These are phyloP conservation scores for Scaptomyza graminum DNA, from an alignment of 1,140 invertebrate genomes.

Conservation along the genomic window DNA sequence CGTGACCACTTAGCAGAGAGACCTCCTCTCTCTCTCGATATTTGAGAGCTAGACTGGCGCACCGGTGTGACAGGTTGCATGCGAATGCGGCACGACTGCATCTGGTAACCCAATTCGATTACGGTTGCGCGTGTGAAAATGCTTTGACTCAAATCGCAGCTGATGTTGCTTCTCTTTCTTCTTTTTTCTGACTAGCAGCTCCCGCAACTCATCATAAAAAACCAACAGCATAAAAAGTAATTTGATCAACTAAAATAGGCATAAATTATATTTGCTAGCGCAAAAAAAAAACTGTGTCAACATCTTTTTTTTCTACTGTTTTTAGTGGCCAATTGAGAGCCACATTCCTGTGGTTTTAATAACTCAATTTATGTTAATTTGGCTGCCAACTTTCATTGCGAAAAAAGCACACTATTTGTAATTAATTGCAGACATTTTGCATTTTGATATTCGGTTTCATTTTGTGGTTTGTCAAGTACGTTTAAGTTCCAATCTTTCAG, in stretches of 20 bases:
- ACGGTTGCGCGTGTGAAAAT: slow-evolving; percentile 74
- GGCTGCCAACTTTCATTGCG: slow-evolving; percentile 55
- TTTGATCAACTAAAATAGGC: slow-evolving; percentile 65
- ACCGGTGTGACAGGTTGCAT: slow-evolving; percentile 75
- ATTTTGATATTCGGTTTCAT: slow-evolving; percentile 42
- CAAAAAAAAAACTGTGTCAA: slow-evolving; percentile 49
- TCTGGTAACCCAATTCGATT: slow-evolving; percentile 81
- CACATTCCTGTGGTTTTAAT: slow-evolving; percentile 69
- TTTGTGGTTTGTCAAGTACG: slow-evolving; percentile 23
- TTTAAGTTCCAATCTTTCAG: slow-evolving; percentile 9
- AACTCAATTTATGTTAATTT: slow-evolving; percentile 57
- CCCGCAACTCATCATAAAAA: slow-evolving; percentile 38
- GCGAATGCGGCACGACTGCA: slow-evolving; percentile 79
- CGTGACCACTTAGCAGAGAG: slow-evolving; percentile 61
- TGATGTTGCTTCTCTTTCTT: slow-evolving; percentile 10
- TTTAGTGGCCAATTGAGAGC: slow-evolving; percentile 21
- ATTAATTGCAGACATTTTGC: slow-evolving; percentile 60
- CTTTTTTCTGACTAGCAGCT: background rate
- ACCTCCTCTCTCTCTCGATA: background rate
- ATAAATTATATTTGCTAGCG: slow-evolving; percentile 56
- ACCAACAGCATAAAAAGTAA: slow-evolving; percentile 40
- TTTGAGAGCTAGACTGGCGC: slow-evolving; percentile 17
- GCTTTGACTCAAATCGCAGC: slow-evolving; percentile 26
- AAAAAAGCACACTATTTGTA: slow-evolving; percentile 18
- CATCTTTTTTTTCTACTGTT: background rate